Evolutionary conservation across 37 sponge, comb jelly and placozoan genomes (phyloP).

Genomic region (Halichondria panicea): DNA sequence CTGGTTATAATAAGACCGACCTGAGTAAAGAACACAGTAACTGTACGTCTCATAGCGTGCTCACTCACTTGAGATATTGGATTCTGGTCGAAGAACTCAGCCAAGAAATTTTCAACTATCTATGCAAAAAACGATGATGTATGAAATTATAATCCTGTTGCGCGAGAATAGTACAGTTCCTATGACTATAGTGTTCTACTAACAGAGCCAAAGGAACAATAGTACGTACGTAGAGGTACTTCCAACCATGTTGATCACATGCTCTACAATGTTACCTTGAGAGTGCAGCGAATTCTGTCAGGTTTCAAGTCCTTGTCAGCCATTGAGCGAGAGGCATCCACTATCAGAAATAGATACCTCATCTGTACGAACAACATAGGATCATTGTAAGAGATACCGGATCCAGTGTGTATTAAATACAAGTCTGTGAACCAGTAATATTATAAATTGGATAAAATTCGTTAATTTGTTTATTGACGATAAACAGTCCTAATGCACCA

Average conservation of each 20-base stretch:
- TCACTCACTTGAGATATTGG: conserved; percentile 89
- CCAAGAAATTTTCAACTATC: conserved; percentile 78
- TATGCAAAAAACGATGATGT: background rate
- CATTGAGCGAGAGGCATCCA: conserved; percentile 86
- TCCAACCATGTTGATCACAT: background rate
- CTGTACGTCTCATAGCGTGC: background rate
- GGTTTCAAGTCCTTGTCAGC: conserved; percentile 87
- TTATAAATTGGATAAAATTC: no score
- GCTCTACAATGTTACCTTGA: conserved; percentile 51
- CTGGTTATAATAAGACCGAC: conserved; percentile 78
- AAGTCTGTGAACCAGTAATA: no score
- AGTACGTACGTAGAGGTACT: background rate
- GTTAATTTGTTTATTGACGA: no score
- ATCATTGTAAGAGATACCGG: no score
- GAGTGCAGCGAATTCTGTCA: conserved; percentile 57
- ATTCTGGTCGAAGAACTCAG: conserved; percentile 92
- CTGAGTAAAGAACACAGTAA: conserved; percentile 17
- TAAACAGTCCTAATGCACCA: no score
- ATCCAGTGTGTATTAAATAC: no score
- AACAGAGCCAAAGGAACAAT: background rate
- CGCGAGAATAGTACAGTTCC: no score
- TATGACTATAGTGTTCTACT: no score
- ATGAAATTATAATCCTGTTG: no score
- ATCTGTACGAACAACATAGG: no score
- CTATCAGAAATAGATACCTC: conserved; percentile 82